Percentiles rank a stretch among this genome's conserved stretches.
Evolutionary conservation across 2,113 vertebrate genomes (phyloP).

Genomic region (Irena cyanogastra): DNA sequence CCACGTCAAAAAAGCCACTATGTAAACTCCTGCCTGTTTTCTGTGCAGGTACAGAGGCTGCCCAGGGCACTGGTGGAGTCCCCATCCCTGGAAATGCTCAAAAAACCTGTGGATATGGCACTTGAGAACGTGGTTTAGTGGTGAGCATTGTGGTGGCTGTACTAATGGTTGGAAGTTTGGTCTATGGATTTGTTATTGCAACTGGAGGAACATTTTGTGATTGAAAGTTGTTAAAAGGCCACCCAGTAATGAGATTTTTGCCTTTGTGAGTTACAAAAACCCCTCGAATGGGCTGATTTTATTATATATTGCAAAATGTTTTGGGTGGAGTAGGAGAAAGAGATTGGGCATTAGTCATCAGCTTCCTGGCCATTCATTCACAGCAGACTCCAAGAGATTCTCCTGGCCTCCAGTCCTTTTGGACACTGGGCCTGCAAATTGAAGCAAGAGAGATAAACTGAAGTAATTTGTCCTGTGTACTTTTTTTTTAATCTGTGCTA

Average conservation of each 20-base stretch:
- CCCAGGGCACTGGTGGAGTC: neutral
- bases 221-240: neutral
- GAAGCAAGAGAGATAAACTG: neutral
- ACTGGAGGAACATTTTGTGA: neutral
- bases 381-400: neutral
- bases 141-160: neutral
- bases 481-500: neutral
- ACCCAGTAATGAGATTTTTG: neutral
- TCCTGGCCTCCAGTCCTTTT: neutral
- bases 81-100: neutral
- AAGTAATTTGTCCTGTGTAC: neutral
- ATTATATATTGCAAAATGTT: neutral
- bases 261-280: neutral
- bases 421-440: neutral
- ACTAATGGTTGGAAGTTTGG: neutral
- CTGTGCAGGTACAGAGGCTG: neutral
- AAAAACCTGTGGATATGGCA: neutral
- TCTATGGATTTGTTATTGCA: fast-evolving
- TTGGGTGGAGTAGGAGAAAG: neutral
- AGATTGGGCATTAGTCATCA: neutral
- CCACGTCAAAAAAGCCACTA: neutral
- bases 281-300: neutral
- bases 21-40: neutral
- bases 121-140: neutral
- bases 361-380: neutral